Evolutionary conservation across 2,888 invertebrate species (phyloP), one percentile per base, ranked within the genome.

Genomic region (Xylophagus ater): DNA sequence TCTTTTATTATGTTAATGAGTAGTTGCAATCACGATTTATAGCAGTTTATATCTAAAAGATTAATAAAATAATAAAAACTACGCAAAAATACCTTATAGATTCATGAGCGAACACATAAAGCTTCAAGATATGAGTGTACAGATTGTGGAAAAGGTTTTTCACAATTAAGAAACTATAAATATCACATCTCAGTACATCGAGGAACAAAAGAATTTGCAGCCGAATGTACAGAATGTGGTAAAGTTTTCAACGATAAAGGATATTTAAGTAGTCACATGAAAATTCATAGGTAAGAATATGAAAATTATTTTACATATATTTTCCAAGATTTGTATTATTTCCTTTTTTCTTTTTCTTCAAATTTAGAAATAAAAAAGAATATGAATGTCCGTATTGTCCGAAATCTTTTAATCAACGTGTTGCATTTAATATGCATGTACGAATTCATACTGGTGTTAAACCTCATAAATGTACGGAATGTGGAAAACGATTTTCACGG

Each of bases 391-490:
- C 78, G 17, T 74, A 78, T 50, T 87, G 86, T 53, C 83, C 83
- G 2, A 86, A 86, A 59, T 76, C 84, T 14, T 87, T 87, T 58
- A 86, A 86, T 59, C 86, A 86, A 59, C 72, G 86, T 21, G 86
- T 87, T 4, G 86, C 86, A 7, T 87, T 85, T 64, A 86, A 86
- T 55, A 86, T 86, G 86, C 86, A 87, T 57, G 76, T 83, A 2
- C 68, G 85, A 42, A 85, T 86, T 42, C 85, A 86, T 54, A 84
- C 84, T 44, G 85, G 83, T 9, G 71, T 83, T 2, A 84, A 84
- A 52, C 84, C 84, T 0, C 84, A 84, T 57, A 76, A 77, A 39
- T 84, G 84, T 54, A 70, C 68, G 3, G 76, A 80, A 44, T 86
- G 85, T 53, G 81, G 81, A 28, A 85, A 85, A 56, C 74, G 80